phyloP scores from a whole-genome alignment of 1,140 invertebrate genomes.

The Caenorhabditis remanei region DNA sequence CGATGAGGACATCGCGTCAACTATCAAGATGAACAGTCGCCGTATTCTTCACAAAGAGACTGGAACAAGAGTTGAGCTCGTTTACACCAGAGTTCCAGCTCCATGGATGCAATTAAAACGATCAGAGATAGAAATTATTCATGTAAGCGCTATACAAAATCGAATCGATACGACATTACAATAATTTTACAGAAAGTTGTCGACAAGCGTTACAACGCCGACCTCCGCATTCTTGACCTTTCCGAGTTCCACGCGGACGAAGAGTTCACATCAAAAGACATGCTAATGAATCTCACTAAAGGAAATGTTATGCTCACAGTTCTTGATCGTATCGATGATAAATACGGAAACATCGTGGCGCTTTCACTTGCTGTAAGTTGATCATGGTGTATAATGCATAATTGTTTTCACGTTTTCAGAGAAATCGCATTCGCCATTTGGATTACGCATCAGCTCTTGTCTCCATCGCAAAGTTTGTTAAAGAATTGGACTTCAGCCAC shows the following conservation, averaged over 20 bases:
- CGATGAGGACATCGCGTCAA: conserved; percentile 20
- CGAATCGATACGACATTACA: background rate
- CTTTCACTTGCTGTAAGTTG: background rate
- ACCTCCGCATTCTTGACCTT: background rate
- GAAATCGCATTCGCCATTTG: conserved; percentile 27
- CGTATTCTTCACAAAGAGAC: conserved; percentile 13
- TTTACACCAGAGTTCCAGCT: background rate
- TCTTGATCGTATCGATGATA: conserved; percentile 37
- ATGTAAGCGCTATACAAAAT: background rate
- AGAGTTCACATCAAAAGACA: conserved; percentile 41
- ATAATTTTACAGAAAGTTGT: conserved; percentile 28
- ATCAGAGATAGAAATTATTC: conserved; percentile 5
- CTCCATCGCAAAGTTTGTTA: conserved; percentile 33
- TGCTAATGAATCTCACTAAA: conserved; percentile 34
- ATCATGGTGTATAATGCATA: no score
- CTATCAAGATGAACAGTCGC: conserved; percentile 8
- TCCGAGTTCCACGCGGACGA: conserved; percentile 26
- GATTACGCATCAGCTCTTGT: conserved; percentile 29
- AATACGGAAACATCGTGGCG: conserved; percentile 37
- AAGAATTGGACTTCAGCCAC: conserved; percentile 32
- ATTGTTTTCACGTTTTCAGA: background rate
- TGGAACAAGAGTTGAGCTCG: background rate
- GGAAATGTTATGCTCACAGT: conserved; percentile 45
- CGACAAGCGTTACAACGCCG: conserved; percentile 29
- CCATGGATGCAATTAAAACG: conserved; percentile 43